A percentile compares a stretch with the other conserved stretches of the same genome.
phyloP scores from a whole-genome alignment of 1,140 invertebrate species.

The Chlorops oryzae region DNA sequence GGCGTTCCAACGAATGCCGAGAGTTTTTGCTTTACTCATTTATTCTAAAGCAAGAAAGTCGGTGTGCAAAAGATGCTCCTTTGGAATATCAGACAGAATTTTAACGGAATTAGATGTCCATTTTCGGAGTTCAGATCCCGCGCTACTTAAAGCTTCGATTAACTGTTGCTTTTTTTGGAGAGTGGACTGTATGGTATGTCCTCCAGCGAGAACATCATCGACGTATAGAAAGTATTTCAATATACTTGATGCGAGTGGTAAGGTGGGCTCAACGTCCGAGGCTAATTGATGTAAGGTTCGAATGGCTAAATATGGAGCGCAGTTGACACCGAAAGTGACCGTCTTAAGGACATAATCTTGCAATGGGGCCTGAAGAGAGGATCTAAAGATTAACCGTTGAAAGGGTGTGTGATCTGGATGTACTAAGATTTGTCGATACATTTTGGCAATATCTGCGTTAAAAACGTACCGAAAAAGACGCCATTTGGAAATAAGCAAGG shows the following conservation, averaged over 20 bases:
- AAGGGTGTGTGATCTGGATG: background rate
- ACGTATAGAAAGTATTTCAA: conserved; percentile 5
- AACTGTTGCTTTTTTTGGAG: background rate
- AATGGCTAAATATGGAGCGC: background rate
- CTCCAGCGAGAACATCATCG: conserved; percentile 4
- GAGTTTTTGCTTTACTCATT: conserved; percentile 15
- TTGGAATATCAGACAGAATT: background rate
- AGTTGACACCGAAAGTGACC: background rate
- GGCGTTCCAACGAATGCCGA: conserved; percentile 18
- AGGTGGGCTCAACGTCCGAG: background rate
- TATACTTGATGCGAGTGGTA: background rate
- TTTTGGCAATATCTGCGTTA: no score
- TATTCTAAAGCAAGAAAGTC: background rate
- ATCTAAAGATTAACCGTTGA: background rate
- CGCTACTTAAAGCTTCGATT: background rate
- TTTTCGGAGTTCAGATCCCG: conserved; percentile 4
- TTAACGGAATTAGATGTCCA: conserved; percentile 8
- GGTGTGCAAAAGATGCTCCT: background rate
- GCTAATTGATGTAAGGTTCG: background rate
- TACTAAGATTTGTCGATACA: background rate
- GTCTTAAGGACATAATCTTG: conserved; percentile 1
- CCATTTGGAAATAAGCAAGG: background rate
- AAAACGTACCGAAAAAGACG: background rate
- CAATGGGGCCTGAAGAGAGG: background rate
- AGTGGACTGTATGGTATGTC: background rate